A percentile compares a stretch with the other conserved stretches of the same genome.
Conservation (phyloP, 2,797 vertebrate genomes). For the Ptychobarbus kaznakovi region DNA sequence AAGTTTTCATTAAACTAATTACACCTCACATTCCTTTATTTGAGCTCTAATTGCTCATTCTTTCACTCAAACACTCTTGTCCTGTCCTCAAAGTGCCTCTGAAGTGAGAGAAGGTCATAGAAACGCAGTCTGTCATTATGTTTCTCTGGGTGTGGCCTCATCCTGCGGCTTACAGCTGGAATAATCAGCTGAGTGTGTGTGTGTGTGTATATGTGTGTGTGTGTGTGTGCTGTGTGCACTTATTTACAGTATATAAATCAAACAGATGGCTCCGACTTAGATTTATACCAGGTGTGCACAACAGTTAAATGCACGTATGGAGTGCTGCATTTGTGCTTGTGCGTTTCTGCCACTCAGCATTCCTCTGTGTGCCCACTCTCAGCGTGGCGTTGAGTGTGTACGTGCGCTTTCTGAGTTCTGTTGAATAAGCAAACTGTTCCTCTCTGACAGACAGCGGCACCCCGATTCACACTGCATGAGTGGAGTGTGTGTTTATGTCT, state of each 20-base stretch:
- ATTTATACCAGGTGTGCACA: constrained; percentile 13
- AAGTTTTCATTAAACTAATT: not conserved
- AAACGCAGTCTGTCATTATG: constrained; percentile 44
- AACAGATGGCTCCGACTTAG: constrained; percentile 19
- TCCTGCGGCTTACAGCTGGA: constrained; percentile 35
- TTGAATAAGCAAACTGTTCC: constrained; percentile 45
- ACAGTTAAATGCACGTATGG: not conserved
- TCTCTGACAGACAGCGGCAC: constrained; percentile 11
- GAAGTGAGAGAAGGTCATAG: constrained; percentile 16
- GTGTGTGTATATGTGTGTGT: constrained; percentile 6
- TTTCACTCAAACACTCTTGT: constrained; percentile 5
- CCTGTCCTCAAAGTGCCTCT: not conserved
- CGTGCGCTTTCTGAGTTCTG: constrained; percentile 37
- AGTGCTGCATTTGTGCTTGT: constrained; percentile 24
- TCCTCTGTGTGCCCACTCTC: constrained; percentile 52
- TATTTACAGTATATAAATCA: constrained; percentile 21
- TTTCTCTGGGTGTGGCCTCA: constrained; percentile 38
- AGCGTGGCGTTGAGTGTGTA: constrained; percentile 13
- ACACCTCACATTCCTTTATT: not conserved
- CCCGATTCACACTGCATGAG: not conserved
- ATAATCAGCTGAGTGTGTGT: constrained; percentile 27
- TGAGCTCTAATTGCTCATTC: not conserved
- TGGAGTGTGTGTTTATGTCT: not conserved
- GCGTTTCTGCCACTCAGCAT: constrained; percentile 47
- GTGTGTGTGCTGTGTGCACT: not conserved